phyloP scores from a whole-genome alignment of 2,888 invertebrate genomes.

The Chrysotoxum bicinctum region DNA sequence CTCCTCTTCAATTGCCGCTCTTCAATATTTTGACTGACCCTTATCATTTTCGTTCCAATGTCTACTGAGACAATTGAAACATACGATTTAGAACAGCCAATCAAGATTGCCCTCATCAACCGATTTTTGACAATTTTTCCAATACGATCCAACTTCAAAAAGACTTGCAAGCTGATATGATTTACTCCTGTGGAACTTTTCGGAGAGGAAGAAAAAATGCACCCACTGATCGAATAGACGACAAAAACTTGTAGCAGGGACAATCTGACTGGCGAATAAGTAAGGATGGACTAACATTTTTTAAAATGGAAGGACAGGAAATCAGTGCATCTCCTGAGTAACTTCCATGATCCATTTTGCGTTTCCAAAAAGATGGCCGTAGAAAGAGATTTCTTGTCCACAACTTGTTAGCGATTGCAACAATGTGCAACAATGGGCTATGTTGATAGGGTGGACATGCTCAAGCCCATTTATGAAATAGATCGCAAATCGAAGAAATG shows the following conservation, averaged over 20 bases:
- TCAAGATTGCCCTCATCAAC: too few species aligned
- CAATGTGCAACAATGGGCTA: too few species aligned
- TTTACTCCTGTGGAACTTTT: constrained; percentile 42
- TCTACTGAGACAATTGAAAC: too few species aligned
- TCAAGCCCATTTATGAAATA: too few species aligned
- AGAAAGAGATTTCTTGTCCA: neutral
- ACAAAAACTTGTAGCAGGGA: constrained; percentile 16
- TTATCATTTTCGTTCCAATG: too few species aligned
- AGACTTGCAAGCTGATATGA: constrained; percentile 17
- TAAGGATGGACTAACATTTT: constrained; percentile 29
- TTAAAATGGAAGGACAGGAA: constrained; percentile 42
- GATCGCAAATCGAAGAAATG: too few species aligned
- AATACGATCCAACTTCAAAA: too few species aligned
- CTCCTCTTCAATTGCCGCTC: too few species aligned
- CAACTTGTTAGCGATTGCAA: too few species aligned
- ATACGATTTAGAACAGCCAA: too few species aligned
- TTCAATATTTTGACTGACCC: too few species aligned
- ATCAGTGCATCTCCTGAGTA: neutral
- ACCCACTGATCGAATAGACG: constrained; percentile 2
- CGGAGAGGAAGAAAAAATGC: constrained; percentile 29
- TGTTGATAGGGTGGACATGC: too few species aligned
- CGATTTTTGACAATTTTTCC: constrained; percentile 1
- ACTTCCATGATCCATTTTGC: constrained; percentile 8
- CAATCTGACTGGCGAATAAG: constrained; percentile 26
- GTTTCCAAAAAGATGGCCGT: constrained; percentile 23